A percentile compares a stretch with the other conserved stretches of the same genome.
phyloP scores from a whole-genome alignment of 2,113 vertebrate species.

The Poeciliopsis prolifica region DNA sequence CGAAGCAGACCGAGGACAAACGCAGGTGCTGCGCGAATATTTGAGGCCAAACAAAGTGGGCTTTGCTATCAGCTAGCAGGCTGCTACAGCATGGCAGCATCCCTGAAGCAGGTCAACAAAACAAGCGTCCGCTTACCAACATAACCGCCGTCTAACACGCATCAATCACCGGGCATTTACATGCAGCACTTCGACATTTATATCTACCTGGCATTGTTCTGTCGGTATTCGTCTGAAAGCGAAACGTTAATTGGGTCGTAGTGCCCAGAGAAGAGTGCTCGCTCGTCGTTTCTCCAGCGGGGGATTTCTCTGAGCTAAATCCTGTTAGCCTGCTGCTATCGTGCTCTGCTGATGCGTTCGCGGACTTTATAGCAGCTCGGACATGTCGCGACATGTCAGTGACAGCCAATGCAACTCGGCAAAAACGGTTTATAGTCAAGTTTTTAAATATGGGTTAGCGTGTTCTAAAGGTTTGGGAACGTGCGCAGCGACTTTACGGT shows the following conservation, averaged over 20 bases:
- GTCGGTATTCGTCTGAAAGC: conserved; percentile 15
- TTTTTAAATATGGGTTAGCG: not conserved
- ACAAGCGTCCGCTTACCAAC: conserved; percentile 58
- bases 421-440: not conserved
- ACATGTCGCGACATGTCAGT: not conserved
- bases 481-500: not conserved
- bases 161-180: not conserved
- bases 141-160: conserved; percentile 6
- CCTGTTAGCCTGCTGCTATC: conserved; percentile 74
- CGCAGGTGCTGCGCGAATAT: conserved; percentile 12
- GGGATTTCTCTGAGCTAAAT: conserved; percentile 66
- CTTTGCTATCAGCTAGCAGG: conserved; percentile 56
- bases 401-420: not conserved
- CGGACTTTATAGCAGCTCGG: fast-evolving
- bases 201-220: conserved; percentile 74
- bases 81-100: conserved; percentile 77
- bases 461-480: too few relatives aligned
- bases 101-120: conserved; percentile 70
- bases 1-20: conserved; percentile 15
- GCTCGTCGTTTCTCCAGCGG: conserved; percentile 30
- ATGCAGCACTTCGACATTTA: too few relatives aligned
- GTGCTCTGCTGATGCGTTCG: conserved; percentile 54
- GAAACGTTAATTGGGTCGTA: conserved; percentile 34
- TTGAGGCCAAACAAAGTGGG: conserved; percentile 62
- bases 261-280: conserved; percentile 28